Evolutionary conservation across 2,888 invertebrate genomes (phyloP).

Genomic region (Stramonita haemastoma): DNA sequence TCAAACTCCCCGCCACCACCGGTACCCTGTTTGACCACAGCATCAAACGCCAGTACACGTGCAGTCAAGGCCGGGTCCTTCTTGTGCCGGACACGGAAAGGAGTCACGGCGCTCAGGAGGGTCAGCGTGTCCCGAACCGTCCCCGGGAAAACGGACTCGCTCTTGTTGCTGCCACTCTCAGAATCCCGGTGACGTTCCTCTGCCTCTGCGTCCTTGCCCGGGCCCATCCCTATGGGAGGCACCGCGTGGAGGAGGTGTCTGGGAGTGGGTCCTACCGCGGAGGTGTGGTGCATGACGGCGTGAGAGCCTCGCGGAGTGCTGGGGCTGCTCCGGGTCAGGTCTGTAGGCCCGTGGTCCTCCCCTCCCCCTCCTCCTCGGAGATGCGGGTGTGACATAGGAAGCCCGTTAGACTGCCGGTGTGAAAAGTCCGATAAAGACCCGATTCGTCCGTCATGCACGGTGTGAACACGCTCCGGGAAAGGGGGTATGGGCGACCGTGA

Average conservation of each 20-base stretch:
- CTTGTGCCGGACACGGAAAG: constrained; percentile 84
- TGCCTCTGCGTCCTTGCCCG: constrained; percentile 60
- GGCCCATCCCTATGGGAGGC: constrained; percentile 53
- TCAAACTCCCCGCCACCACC: constrained; percentile 72
- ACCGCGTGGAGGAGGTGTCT: constrained; percentile 40
- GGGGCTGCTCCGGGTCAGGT: constrained; percentile 52
- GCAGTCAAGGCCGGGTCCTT: constrained; percentile 85
- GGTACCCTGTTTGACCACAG: constrained; percentile 58
- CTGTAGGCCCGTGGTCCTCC: constrained; percentile 52
- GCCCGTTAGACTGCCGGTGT: constrained; percentile 45
- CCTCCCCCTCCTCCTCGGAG: no score
- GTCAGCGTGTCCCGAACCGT: constrained; percentile 81
- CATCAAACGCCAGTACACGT: constrained; percentile 93
- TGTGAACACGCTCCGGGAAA: constrained; percentile 37
- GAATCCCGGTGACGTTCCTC: constrained; percentile 56
- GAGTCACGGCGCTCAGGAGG: constrained; percentile 79
- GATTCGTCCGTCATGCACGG: constrained; percentile 43
- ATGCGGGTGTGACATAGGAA: constrained; percentile 38
- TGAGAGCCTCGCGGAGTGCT: constrained; percentile 36
- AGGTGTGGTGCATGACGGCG: constrained; percentile 43
- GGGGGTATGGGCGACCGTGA: constrained; percentile 44
- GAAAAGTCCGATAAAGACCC: constrained; percentile 49
- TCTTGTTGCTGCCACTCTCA: constrained; percentile 41
- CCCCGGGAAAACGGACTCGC: constrained; percentile 38
- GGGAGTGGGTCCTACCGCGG: constrained; percentile 46